These are phyloP conservation scores for Pterocles gutturalis DNA, from an alignment of 2,113 vertebrate species.

Conservation along the genomic window DNA sequence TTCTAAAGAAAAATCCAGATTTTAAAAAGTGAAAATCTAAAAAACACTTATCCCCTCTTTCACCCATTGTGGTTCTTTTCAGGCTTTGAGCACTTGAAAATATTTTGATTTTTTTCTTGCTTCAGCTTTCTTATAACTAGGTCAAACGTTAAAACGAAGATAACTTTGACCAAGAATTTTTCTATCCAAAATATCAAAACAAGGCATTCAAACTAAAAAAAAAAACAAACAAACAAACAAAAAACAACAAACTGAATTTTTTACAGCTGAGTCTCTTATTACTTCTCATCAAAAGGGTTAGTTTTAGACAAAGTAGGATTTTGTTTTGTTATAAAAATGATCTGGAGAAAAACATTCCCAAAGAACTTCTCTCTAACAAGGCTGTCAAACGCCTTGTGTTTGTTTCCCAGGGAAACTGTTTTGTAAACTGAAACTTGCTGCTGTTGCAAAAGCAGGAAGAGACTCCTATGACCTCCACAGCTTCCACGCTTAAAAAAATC, in stretches of 20 bases:
- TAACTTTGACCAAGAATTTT: not conserved
- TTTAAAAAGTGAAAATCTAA: not conserved
- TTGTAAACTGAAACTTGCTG: conserved; percentile 26
- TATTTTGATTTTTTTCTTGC: not conserved
- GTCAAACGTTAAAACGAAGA: not conserved
- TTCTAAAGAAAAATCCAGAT: not conserved
- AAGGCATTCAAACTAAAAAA: not conserved
- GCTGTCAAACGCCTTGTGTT: not conserved
- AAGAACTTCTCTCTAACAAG: not conserved
- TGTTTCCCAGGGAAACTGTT: not conserved
- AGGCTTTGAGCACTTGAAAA: not conserved
- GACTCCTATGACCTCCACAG: not conserved
- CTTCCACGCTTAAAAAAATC: not conserved
- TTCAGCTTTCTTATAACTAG: not conserved
- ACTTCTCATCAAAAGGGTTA: not conserved
- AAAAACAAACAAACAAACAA: too few relatives aligned
- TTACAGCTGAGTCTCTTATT: not conserved
- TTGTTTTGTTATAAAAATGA: not conserved
- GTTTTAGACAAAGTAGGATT: not conserved
- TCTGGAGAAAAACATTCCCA: not conserved
- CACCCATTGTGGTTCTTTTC: not conserved
- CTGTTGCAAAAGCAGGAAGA: conserved; percentile 47
- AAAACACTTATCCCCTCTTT: not conserved
- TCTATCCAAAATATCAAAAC: not conserved
- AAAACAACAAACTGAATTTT: too few relatives aligned